phyloP scores from a whole-genome alignment of 2,888 invertebrate genomes.

The Nemapogon koenigi region DNA sequence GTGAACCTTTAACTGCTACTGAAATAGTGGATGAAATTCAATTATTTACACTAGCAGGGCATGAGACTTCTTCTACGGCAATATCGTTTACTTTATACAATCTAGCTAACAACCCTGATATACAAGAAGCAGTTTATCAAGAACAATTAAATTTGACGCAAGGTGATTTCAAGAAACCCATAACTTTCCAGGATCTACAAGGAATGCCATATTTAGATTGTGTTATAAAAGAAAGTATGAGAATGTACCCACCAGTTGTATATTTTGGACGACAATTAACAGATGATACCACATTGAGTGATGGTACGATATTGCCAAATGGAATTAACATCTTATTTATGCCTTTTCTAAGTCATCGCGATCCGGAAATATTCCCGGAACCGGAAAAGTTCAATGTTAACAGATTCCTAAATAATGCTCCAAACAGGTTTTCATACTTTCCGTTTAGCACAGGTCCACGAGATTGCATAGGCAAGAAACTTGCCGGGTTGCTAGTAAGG shows the following conservation, averaged over 20 bases:
- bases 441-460: slow-evolving; percentile 28
- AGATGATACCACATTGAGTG: background rate
- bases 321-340: slow-evolving; percentile 14
- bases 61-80: slow-evolving; percentile 1
- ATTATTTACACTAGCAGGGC: slow-evolving; percentile 1
- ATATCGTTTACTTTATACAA: slow-evolving; percentile 19
- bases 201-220: slow-evolving; percentile 30
- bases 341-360: slow-evolving; percentile 13
- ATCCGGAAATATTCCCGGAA: slow-evolving; percentile 22
- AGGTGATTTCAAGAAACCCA: slow-evolving; percentile 19
- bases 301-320: slow-evolving; percentile 17
- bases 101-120: slow-evolving; percentile 23
- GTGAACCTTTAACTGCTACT: background rate
- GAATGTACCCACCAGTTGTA: slow-evolving; percentile 21
- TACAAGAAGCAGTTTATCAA: slow-evolving; percentile 22
- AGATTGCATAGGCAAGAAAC: slow-evolving; percentile 23
- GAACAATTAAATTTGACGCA: slow-evolving; percentile 23
- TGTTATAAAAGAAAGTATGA: slow-evolving; percentile 26
- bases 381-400: slow-evolving; percentile 24
- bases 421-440: slow-evolving; percentile 21
- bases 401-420: slow-evolving; percentile 22
- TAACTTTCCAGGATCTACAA: slow-evolving; percentile 22
- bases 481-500: background rate
- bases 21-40: background rate
- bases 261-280: background rate